A percentile compares a stretch with the other conserved stretches of the same genome.
These are phyloP conservation scores for Pseudachorutes palmiensis DNA, from an alignment of 1,140 invertebrate species.

Conservation along the genomic window DNA sequence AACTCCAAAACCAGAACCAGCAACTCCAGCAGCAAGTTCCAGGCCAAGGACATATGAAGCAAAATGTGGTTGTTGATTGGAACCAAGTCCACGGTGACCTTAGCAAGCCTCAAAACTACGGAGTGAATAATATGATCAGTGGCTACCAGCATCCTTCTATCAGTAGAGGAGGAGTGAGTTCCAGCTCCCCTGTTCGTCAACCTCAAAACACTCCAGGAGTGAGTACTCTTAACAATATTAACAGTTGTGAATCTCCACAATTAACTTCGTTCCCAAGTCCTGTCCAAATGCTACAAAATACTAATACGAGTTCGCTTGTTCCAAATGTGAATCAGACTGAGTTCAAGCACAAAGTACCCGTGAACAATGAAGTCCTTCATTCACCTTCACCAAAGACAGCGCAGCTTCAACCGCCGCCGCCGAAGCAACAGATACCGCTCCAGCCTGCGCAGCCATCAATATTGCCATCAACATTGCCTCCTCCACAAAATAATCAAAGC, in stretches of 20 bases:
- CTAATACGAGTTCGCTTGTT: too few relatives aligned
- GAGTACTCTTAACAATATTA: too few relatives aligned
- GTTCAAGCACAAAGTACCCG: neutral
- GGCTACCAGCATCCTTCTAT: neutral
- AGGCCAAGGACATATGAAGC: conserved; percentile 5
- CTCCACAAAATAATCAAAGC: too few relatives aligned
- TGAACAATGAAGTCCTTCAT: neutral
- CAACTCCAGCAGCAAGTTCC: conserved; percentile 10
- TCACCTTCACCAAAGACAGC: neutral
- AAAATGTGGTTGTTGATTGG: neutral
- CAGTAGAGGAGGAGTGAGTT: too few relatives aligned
- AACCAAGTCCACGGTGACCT: neutral
- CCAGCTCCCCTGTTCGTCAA: too few relatives aligned
- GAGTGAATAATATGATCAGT: neutral
- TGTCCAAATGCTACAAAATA: too few relatives aligned
- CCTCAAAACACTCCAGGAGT: too few relatives aligned
- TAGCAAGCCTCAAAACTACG: conserved; percentile 1
- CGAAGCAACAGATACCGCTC: too few relatives aligned
- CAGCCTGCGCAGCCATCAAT: neutral
- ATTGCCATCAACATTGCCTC: neutral
- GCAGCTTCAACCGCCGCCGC: too few relatives aligned
- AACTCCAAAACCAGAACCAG: neutral
- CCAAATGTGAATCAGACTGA: too few relatives aligned
- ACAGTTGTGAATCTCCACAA: too few relatives aligned
- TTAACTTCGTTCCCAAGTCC: too few relatives aligned